These are phyloP conservation scores for Andrena bicolor DNA, from an alignment of 2,888 invertebrate species.

Conservation along the genomic window DNA sequence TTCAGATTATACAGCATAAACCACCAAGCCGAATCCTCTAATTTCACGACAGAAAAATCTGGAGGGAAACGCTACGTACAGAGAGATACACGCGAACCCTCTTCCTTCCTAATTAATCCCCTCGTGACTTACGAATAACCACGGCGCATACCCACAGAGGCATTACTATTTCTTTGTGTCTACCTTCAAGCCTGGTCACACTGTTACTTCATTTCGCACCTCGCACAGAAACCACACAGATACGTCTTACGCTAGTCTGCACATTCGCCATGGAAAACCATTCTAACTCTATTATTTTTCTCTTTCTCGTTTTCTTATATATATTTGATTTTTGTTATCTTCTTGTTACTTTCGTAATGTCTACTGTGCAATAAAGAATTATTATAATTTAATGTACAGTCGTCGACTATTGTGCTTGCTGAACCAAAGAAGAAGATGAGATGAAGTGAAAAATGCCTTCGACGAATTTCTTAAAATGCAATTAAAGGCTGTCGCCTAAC, in stretches of 20 bases:
- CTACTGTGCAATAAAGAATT: too few relatives aligned
- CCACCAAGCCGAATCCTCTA: conserved; percentile 21
- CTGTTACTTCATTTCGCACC: conserved; percentile 8
- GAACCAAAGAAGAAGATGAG: too few relatives aligned
- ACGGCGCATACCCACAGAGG: conserved; percentile 4
- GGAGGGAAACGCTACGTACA: not conserved
- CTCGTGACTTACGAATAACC: conserved; percentile 33
- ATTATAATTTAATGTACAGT: too few relatives aligned
- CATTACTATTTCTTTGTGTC: conserved; percentile 11
- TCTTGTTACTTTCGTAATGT: too few relatives aligned
- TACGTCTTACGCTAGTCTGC: not conserved
- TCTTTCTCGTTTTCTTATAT: too few relatives aligned
- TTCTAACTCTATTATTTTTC: not conserved
- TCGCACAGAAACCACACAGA: conserved; percentile 2
- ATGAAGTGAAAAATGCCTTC: too few relatives aligned
- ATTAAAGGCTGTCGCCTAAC: too few relatives aligned
- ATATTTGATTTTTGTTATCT: too few relatives aligned
- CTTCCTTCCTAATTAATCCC: conserved; percentile 38
- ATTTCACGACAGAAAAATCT: conserved; percentile 19
- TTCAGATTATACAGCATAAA: conserved; percentile 17
- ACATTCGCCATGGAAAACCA: not conserved
- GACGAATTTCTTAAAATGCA: too few relatives aligned
- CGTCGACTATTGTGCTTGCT: too few relatives aligned
- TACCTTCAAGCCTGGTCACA: not conserved
- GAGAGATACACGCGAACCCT: conserved; percentile 37